Base-by-base conservation (phyloP, 2,113 vertebrate genomes). In the Craseonycteris thonglongyai region DNA sequence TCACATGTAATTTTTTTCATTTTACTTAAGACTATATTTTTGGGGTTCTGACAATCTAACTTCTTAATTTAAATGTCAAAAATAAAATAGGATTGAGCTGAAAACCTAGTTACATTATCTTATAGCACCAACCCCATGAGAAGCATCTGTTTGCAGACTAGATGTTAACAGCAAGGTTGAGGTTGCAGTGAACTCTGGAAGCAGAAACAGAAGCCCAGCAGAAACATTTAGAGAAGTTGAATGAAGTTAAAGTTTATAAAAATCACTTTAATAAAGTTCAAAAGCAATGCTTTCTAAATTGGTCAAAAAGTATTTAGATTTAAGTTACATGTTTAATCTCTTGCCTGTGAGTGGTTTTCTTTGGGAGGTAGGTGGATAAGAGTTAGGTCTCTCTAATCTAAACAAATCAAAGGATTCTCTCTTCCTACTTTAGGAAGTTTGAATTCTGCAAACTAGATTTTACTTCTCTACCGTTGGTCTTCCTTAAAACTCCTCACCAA, bases 171-270 rank as follows among this genome's bases (percentile, higher is more conserved):
- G 98, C 98, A 0, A 98, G 98, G 76, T 92, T 99, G 97, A 99
- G 99, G 96, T 98, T 99, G 40, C 99, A 99, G 97, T 99, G 99
- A 19, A 99, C 99, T 24, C 97, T 99, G 54, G 99, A 99, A 80
- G 98, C 98, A 19, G 99, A 99, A 98, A 99, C 99, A 98, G 97
- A 98, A 97, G 99, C 98, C 97, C 99, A 99, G 90, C 98, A 99
- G 97, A 93, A 98, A 96, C 98, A 99, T 97, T 99, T 99, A 74
- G 98, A 99, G 12, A 98, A 99, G 65, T 94, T 99, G 75, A 99
- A 99, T 98, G 99, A 99, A 96, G 98, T 99, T 85, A 99, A 99
- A 98, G 98, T 98, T 81, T 98, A 98, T 93, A 99, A 97, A 97
- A 97, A 99, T 99, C 72, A 98, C 98, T 84, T 99, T 99, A 33